Conservation (phyloP, 1,140 invertebrate species). For the Cotesia vestalis region DNA sequence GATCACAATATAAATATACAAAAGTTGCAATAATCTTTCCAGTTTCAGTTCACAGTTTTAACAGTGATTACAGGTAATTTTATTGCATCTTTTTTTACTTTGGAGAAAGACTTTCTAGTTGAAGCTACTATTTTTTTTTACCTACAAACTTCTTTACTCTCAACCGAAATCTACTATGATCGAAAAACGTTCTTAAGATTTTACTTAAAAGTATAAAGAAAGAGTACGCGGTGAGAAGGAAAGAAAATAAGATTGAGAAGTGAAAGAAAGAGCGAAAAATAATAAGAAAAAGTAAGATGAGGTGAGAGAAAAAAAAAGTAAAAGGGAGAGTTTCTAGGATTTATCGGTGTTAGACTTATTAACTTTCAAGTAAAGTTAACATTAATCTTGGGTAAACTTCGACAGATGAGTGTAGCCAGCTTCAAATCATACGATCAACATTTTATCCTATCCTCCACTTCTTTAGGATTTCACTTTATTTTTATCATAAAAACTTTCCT, state of each 20-base stretch:
- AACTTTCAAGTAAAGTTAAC: slow-evolving; percentile 55
- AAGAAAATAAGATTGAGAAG: slow-evolving; percentile 16
- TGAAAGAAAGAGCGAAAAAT: slow-evolving; percentile 28
- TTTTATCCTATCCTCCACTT: slow-evolving; percentile 19
- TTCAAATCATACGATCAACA: slow-evolving; percentile 26
- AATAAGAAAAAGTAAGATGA: slow-evolving; percentile 27
- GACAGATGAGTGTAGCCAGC: slow-evolving; percentile 21
- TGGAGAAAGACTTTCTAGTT: not conserved
- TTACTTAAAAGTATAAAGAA: slow-evolving; percentile 31
- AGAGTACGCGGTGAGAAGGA: not conserved
- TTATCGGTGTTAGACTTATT: slow-evolving; percentile 56
- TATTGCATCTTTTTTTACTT: slow-evolving; percentile 6
- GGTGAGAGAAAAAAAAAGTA: slow-evolving; percentile 18
- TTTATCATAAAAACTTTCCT: slow-evolving; percentile 16
- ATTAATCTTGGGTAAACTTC: slow-evolving; percentile 50
- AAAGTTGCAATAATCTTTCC: not conserved
- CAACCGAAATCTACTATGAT: slow-evolving; percentile 37
- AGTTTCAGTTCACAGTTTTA: not conserved
- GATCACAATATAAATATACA: not conserved
- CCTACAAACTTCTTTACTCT: slow-evolving; percentile 45
- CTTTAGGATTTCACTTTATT: not conserved
- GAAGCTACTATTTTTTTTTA: slow-evolving; percentile 39
- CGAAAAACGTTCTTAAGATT: slow-evolving; percentile 26
- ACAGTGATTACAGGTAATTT: slow-evolving; percentile 1
- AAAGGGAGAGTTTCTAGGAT: slow-evolving; percentile 47